A percentile compares a stretch with the other conserved stretches of the same genome.
Evolutionary conservation across 2,888 invertebrate species (phyloP).

Genomic region (Parasteatoda lunata): DNA sequence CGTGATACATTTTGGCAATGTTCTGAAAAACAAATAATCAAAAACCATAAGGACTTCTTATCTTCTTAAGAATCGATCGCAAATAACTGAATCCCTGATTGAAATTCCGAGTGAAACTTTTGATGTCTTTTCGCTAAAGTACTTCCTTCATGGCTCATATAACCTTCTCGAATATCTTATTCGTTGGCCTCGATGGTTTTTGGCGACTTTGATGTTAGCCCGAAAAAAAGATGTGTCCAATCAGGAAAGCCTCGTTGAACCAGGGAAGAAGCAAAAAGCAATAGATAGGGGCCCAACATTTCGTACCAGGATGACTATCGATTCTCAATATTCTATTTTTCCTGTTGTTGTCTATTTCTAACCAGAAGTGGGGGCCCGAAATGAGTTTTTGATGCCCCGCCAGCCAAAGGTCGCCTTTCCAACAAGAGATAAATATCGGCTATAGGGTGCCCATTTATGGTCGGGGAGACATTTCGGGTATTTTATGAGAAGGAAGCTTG

Average conservation of each 20-base stretch:
- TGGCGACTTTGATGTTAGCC: neutral
- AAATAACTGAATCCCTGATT: neutral
- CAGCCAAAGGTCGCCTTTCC: neutral
- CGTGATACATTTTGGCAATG: too few relatives aligned
- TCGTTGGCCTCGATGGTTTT: neutral
- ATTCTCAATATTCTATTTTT: constrained; percentile 5
- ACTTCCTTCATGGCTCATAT: constrained; percentile 2
- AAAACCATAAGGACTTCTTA: too few relatives aligned
- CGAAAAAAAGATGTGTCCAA: neutral
- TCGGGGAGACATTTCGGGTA: neutral
- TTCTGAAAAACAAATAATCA: too few relatives aligned
- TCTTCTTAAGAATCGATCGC: too few relatives aligned
- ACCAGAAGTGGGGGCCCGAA: neutral
- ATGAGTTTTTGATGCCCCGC: neutral
- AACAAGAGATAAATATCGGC: neutral
- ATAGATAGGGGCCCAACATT: too few relatives aligned
- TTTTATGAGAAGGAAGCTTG: neutral
- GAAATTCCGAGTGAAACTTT: neutral
- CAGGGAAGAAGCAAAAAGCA: neutral
- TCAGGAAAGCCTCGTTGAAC: neutral
- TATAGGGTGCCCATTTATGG: neutral
- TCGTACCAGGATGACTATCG: neutral
- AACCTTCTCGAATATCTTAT: neutral
- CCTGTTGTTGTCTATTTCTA: neutral
- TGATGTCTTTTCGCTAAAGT: neutral